A percentile compares a stretch with the other conserved stretches of the same genome.
phyloP scores from a whole-genome alignment of 2,113 vertebrate genomes.

The Polypterus bichir region DNA sequence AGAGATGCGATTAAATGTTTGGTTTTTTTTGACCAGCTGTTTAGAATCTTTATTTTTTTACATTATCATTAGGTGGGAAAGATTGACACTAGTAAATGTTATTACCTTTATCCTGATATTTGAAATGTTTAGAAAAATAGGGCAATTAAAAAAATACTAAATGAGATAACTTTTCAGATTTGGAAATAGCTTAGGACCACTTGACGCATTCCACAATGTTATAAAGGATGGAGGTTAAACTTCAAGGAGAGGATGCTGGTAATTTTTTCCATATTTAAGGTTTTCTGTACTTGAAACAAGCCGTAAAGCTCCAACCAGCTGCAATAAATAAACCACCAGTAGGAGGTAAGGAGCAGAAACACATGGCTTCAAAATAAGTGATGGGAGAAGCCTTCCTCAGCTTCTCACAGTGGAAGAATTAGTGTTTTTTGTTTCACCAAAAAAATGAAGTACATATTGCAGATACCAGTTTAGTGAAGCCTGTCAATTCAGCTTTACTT shows the following conservation, averaged over 20 bases:
- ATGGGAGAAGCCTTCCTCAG: constrained; percentile 11
- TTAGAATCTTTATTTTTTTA: no score
- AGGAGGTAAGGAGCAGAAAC: constrained; percentile 43
- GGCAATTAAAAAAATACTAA: no score
- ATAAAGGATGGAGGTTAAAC: constrained; percentile 31
- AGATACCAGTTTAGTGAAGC: no score
- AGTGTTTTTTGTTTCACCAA: no score
- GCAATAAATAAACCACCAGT: constrained; percentile 58
- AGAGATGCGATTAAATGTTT: no score
- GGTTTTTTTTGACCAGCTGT: no score
- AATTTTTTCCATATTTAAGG: constrained; percentile 75
- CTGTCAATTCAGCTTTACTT: no score
- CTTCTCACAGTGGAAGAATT: constrained; percentile 17
- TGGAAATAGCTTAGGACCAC: constrained; percentile 46
- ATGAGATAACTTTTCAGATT: constrained; percentile 26
- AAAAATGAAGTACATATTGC: no score
- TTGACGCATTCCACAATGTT: constrained; percentile 51
- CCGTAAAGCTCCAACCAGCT: constrained; percentile 59
- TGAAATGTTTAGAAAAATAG: no score
- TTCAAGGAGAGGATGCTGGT: constrained; percentile 49
- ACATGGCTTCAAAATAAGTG: constrained; percentile 12
- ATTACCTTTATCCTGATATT: no score
- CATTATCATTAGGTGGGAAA: no score
- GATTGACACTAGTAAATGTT: no score
- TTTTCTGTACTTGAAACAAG: constrained; percentile 62